Base-by-base conservation (phyloP, 2,888 invertebrate species). In the Aelia acuminata region DNA sequence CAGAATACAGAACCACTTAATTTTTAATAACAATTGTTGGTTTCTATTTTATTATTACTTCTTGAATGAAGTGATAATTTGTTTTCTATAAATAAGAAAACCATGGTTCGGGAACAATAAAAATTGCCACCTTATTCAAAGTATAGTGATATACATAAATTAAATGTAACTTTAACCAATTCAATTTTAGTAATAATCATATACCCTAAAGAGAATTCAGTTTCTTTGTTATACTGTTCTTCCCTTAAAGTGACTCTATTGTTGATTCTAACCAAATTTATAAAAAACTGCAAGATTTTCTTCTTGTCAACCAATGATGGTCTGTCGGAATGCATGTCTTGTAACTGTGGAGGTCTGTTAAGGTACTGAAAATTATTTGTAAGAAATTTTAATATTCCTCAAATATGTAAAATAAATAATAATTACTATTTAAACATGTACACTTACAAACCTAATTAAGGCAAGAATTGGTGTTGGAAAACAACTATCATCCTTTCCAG, bases 161-260 rank as follows among this genome's bases (percentile, higher is more conserved):
- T 43, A 43, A 43, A 43, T 43, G 43, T 43, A 43, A 43, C 43
- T 43, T 43, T 43, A 43, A 43, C 43, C 4, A 43, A 7, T 43
- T 43, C 43, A 43, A 43, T 43, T 10, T 7, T 35, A 35, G 31
- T 35, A 35, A 70, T 2, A 20, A 70, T 70, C 18, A 35, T 35
- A 35, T 70, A 70, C 63, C 63, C 63, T 35, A 70, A 70, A 35
- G 63, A 70, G 63, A 70, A 70, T 70, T 80, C 80, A 11, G 43
- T 20, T 47, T 88, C 88, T 43, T 87, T 75, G 70, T 50, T 39
- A 22, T 87, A 87, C 22, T 88, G 88, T 39, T 88, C 88, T 63
- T 88, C 88, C 26, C 88, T 47, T 49, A 88, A 43, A n/a, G 87
- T 86, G 15, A 84, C 80, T 43, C 88, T 86, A 50, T 88, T 88